Conservation (phyloP, 2,888 invertebrate species). For the Chrysina gloriosa region DNA sequence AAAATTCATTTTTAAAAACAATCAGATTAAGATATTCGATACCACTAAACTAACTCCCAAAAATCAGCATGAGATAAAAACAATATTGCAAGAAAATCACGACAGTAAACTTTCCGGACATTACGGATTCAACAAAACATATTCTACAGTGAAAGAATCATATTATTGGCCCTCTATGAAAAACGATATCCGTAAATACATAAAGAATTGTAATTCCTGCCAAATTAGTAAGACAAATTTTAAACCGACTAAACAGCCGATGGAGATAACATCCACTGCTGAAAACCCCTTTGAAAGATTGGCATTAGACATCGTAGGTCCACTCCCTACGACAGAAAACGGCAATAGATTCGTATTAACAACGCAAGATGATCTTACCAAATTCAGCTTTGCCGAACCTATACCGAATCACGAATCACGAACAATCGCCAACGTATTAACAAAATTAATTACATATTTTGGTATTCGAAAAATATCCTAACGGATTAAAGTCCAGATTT, state of each 20-base stretch:
- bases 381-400: too few relatives aligned
- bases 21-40: too few relatives aligned
- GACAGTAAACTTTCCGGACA: conserved; percentile 42
- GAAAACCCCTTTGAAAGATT: conserved; percentile 53
- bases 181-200: conserved; percentile 42
- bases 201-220: conserved; percentile 51
- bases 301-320: conserved; percentile 57
- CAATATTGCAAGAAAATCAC: conserved; percentile 11
- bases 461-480: conserved; percentile 40
- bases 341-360: conserved; percentile 58
- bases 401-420: conserved; percentile 56
- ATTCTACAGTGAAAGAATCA: conserved; percentile 41
- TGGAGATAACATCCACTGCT: conserved; percentile 49
- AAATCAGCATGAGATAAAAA: conserved; percentile 29
- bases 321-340: conserved; percentile 52
- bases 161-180: conserved; percentile 51
- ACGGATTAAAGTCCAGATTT: conserved; percentile 48
- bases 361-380: conserved; percentile 57
- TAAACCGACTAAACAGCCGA: conserved; percentile 51
- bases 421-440: conserved; percentile 54
- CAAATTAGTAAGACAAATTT: conserved; percentile 50
- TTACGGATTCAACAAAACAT: conserved; percentile 45
- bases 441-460: conserved; percentile 49
- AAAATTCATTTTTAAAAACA: conserved; percentile 42
- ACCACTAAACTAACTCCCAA: conserved; percentile 16